A percentile compares a stretch with the other conserved stretches of the same genome.
Conservation (phyloP, 2,113 vertebrate species). For the Zosterops japonicus region DNA sequence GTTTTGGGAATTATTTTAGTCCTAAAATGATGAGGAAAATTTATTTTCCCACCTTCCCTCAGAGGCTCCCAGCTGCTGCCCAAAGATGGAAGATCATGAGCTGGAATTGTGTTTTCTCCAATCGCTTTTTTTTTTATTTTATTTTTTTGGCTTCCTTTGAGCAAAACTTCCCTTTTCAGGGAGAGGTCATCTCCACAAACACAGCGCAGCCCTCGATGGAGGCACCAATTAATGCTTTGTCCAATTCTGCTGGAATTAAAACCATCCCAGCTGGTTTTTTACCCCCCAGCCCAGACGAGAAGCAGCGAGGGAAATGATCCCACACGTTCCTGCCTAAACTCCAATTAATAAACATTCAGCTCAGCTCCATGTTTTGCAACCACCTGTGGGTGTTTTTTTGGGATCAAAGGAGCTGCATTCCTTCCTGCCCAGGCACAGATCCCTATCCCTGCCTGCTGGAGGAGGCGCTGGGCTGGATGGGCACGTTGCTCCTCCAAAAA, state of each 20-base stretch:
- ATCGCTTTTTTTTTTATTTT: neutral
- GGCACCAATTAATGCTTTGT: neutral
- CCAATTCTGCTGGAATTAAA: neutral
- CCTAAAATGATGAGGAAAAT: neutral
- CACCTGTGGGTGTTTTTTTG: neutral
- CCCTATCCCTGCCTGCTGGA: neutral
- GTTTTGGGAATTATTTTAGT: neutral
- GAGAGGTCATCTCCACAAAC: neutral
- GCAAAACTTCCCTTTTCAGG: neutral
- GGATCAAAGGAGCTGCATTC: neutral
- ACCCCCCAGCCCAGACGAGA: neutral
- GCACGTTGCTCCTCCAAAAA: neutral
- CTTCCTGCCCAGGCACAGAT: neutral
- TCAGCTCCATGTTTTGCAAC: neutral
- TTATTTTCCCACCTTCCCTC: neutral
- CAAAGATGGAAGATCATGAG: neutral
- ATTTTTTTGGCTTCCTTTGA: neutral
- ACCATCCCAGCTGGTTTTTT: neutral
- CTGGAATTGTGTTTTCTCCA: neutral
- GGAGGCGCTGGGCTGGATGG: neutral
- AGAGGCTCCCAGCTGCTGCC: neutral
- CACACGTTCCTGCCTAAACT: neutral
- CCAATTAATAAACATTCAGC: neutral
- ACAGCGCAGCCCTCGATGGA: fast-evolving
- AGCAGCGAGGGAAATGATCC: neutral